phyloP scores from a whole-genome alignment of 2,888 invertebrate genomes.

The Lottia scabra region DNA sequence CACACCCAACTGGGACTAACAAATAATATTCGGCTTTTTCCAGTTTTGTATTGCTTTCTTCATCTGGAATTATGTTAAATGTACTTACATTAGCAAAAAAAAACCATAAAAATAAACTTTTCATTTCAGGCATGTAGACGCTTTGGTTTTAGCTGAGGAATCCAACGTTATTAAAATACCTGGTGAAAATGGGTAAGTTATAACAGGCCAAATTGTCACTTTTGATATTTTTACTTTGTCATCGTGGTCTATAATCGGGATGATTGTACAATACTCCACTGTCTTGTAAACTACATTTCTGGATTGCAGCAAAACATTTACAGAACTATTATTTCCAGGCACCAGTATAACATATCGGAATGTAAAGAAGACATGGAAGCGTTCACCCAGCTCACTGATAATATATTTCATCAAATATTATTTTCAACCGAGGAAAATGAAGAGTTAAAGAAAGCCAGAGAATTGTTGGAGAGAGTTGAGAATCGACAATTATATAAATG shows the following conservation, averaged over 20 bases:
- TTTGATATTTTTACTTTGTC: too few species aligned
- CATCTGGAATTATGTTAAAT: too few species aligned
- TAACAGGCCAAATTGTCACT: too few species aligned
- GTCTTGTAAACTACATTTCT: too few species aligned
- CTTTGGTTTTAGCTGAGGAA: conserved; percentile 5
- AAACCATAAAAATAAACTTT: too few species aligned
- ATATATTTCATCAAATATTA: conserved; percentile 35
- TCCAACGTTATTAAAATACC: conserved; percentile 27
- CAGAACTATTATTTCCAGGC: neutral
- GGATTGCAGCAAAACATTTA: too few species aligned
- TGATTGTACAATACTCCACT: too few species aligned
- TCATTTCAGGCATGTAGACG: conserved; percentile 11
- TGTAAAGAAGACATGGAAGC: conserved; percentile 45
- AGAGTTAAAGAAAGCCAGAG: conserved; percentile 27
- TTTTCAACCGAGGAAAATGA: conserved; percentile 18
- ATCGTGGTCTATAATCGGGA: too few species aligned
- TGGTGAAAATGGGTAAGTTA: conserved; percentile 44
- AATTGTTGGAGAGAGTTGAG: conserved; percentile 35
- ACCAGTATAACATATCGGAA: conserved; percentile 33
- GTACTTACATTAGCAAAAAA: too few species aligned
- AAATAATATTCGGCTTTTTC: too few species aligned
- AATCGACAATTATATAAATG: conserved; percentile 36
- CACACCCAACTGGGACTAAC: too few species aligned
- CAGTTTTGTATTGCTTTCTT: too few species aligned
- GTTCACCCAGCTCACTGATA: conserved; percentile 43